Base-by-base conservation (phyloP, 2,797 vertebrate genomes). In the Danio kyathit region DNA sequence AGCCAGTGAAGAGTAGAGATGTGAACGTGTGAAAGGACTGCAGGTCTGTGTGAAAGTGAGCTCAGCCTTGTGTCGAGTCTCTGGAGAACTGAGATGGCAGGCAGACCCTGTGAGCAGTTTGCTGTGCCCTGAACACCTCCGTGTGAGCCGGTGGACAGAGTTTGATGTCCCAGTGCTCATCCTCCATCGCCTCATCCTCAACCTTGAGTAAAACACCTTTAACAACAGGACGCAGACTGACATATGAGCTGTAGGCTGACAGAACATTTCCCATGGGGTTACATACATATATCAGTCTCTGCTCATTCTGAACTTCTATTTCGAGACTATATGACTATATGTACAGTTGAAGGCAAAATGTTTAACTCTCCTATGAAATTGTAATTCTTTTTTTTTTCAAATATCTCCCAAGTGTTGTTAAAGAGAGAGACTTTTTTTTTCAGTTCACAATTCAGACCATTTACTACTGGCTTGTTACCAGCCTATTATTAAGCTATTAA, bases 151-250 rank as follows among this genome's bases (percentile, higher is more conserved):
- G 17, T 74, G 72, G 41, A 56, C 49, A 46, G 43, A 67, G 41
- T 66, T 57, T 60, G 41, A 69, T 65, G 49, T 66, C 7, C 38
- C 51, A 19, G 40, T 40, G 43, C 19, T 11, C 6, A n/a, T 74
- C n/a, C 19, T 74, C 54, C n/a, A 64, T 78, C 44, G 73, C 44
- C 61, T 57, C 16, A 49, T 49, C 10, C n/a, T 7, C 43, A 57
- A 43, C 49, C 65, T 77, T 48, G 43, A 57, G 21, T 19, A 78
- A 82, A 82, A 57, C 74, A 71, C 41, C 52, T 66, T 52, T 71
- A 74, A 49, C 29, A 77, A 59, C 51, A 69, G 43, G 56, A 73
- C 0, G 0, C 10, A 70, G 66, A 70, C 73, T 60, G 72, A 81
- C 40, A 72, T 77, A 64, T 40, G 80, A 70, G 44, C 16, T 51